Conservation (phyloP, 1,140 invertebrate species). For the Leptonema lineaticorne region DNA sequence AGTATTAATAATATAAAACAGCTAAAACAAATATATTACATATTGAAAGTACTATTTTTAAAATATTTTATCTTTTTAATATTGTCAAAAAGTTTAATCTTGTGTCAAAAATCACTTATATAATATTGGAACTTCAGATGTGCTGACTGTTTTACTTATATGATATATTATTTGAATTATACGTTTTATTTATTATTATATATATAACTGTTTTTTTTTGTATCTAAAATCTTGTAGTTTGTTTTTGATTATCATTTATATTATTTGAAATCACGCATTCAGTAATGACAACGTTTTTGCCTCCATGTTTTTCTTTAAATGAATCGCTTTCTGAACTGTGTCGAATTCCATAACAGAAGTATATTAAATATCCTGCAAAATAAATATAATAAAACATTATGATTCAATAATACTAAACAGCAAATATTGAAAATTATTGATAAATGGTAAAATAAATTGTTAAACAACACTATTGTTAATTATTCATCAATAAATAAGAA, state of each 20-base stretch:
- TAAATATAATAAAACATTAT: background rate
- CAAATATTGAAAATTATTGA: background rate
- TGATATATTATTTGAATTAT: too few relatives aligned
- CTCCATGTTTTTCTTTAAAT: background rate
- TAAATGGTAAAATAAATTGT: background rate
- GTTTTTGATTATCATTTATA: background rate
- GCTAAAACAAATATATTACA: too few relatives aligned
- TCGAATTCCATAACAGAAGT: conserved; percentile 36
- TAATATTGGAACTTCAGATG: too few relatives aligned
- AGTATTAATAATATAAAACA: too few relatives aligned
- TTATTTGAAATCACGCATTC: background rate
- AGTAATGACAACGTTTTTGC: background rate
- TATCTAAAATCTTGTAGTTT: background rate
- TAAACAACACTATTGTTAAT: background rate
- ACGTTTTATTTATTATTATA: too few relatives aligned
- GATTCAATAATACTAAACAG: background rate
- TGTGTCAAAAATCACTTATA: too few relatives aligned
- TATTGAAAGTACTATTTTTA: too few relatives aligned
- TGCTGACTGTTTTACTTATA: too few relatives aligned
- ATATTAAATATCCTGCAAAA: conserved; percentile 37
- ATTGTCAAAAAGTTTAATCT: too few relatives aligned
- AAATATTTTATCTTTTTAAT: too few relatives aligned
- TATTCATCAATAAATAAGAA: background rate
- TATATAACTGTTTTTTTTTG: background rate
- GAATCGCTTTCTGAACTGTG: conserved; percentile 33